These are phyloP conservation scores for Onychomys torridus DNA, from an alignment of 2,797 vertebrate genomes.

Conservation along the genomic window DNA sequence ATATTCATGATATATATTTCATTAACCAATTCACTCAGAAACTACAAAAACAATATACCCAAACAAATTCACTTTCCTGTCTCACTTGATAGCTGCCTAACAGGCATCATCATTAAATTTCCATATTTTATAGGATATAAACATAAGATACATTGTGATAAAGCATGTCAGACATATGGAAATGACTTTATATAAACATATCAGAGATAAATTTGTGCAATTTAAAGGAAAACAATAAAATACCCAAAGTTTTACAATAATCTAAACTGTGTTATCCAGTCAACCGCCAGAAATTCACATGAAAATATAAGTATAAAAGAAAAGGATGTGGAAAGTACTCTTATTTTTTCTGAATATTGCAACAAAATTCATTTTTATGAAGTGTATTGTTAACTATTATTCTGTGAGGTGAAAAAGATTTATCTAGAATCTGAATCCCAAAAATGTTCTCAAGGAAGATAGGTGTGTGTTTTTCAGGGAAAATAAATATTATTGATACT, in stretches of 20 bases:
- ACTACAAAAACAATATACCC: slow-evolving; percentile 29
- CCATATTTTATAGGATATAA: slow-evolving; percentile 61
- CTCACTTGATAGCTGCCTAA: slow-evolving; percentile 51
- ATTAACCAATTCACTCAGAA: slow-evolving; percentile 48
- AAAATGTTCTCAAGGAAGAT: neutral
- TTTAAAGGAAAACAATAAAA: slow-evolving; percentile 57
- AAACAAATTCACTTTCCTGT: slow-evolving; percentile 52
- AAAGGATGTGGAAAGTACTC: neutral
- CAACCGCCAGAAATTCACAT: neutral
- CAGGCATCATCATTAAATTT: slow-evolving; percentile 67
- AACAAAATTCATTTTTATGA: neutral
- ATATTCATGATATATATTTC: slow-evolving; percentile 56
- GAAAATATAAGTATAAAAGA: neutral
- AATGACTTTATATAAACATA: slow-evolving; percentile 55
- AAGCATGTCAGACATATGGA: neutral
- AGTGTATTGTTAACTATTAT: slow-evolving; percentile 8
- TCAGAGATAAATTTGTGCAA: slow-evolving; percentile 63
- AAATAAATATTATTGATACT: neutral
- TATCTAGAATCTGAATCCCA: neutral
- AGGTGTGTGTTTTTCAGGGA: neutral
- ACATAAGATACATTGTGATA: slow-evolving; percentile 59
- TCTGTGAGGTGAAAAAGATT: neutral
- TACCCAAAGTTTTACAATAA: neutral
- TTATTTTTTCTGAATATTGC: neutral
- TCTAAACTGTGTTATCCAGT: slow-evolving; percentile 46